Evolutionary conservation across 2,888 invertebrate species (phyloP).

Genomic region (Pristionchus arcanus): DNA sequence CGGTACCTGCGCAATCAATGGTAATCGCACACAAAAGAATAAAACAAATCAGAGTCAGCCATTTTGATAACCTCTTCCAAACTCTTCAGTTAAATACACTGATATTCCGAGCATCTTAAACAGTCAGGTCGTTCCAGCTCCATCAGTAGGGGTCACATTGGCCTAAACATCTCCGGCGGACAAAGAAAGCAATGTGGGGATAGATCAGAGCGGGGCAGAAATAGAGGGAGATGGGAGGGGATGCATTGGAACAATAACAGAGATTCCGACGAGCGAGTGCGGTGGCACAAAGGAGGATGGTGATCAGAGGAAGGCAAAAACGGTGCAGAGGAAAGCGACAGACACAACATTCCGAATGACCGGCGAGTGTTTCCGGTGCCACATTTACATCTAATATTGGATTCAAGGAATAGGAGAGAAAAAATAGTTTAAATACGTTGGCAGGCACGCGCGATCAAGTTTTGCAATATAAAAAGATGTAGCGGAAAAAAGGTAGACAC

Average conservation of each 20-base stretch:
- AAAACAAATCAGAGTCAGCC: too few relatives aligned
- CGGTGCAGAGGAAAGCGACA: neutral
- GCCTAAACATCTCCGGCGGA: neutral
- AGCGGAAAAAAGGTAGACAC: too few relatives aligned
- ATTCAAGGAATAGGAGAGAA: neutral
- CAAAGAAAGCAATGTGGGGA: conserved; percentile 16
- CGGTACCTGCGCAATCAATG: too few relatives aligned
- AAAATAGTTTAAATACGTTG: too few relatives aligned
- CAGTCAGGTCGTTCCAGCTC: too few relatives aligned
- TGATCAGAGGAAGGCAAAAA: conserved; percentile 13
- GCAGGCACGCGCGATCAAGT: too few relatives aligned
- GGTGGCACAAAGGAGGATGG: neutral
- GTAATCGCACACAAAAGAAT: too few relatives aligned
- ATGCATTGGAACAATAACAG: conserved; percentile 32
- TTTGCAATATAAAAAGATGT: too few relatives aligned
- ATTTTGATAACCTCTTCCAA: too few relatives aligned
- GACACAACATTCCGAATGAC: conserved; percentile 32
- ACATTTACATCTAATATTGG: neutral
- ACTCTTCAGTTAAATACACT: too few relatives aligned
- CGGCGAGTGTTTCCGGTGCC: neutral
- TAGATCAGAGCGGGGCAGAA: neutral
- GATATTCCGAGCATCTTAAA: too few relatives aligned
- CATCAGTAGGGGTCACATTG: too few relatives aligned
- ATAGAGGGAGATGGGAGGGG: neutral
- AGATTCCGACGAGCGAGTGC: conserved; percentile 7